Base-by-base conservation (phyloP, 2,888 invertebrate species). In the Mimas tiliae region DNA sequence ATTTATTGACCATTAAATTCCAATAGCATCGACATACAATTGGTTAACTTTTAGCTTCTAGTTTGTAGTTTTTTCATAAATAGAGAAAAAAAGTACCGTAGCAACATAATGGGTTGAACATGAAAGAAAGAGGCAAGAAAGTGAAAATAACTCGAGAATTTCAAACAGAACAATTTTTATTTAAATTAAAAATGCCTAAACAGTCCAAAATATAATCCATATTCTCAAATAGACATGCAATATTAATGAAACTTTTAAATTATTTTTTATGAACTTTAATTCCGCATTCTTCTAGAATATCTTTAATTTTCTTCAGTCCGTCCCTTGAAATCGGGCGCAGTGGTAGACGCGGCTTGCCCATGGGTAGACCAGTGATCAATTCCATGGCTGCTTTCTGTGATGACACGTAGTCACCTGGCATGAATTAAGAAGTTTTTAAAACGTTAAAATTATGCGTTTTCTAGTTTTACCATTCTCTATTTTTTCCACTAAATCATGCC, bases 351-450 rank as follows among this genome's bases (percentile, higher is more conserved):
- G 42, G 38, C 19, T 38, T 38, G 16, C 58, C 42, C 58, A 58
- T 12, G 12, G 38, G 58, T 12, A 58, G 42, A 3, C 58, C 58
- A 11, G 19, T 19, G 19, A 58, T 42, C 19, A 58, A 42, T 38
- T 58, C 58, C 42, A 58, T 12, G 12, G 58, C 58, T 11, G 42
- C 42, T 9, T 58, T 58, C 12, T 38, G 38, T 19, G 58, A 6
- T 3, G 58, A 8, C 16, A 58, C 34, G 42, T 38, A 58, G 19
- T 58, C 38, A 19, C 58, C 58, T 58, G 19, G 58, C 0, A 19
- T 7, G 16, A 19, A 42, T 19, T 19, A 19, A 50, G 6, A 19
- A 47, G 12, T 47, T n/a, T n/a, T n/a, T n/a, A n/a, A n/a, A n/a
- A n/a, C n/a, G n/a, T n/a, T n/a, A n/a, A n/a, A n/a, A n/a, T n/a